Conservation (phyloP, 2,113 vertebrate genomes). For the Paraplagusia blochii region DNA sequence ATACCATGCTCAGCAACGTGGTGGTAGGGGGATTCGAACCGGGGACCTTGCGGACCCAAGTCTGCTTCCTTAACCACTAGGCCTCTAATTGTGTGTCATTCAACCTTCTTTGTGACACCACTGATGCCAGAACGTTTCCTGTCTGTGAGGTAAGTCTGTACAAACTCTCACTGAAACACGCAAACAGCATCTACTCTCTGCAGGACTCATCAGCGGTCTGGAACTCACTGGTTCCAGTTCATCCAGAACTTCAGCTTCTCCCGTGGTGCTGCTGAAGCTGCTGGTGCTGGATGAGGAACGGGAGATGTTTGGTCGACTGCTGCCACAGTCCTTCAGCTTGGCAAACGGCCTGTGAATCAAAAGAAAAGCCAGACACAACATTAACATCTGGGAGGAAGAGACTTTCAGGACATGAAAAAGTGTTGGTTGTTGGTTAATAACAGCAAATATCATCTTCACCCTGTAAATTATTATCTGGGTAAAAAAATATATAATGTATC, state of each 20-base stretch:
- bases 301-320: conserved; percentile 86
- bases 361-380: not conserved
- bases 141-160: not conserved
- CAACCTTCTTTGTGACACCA: conserved; percentile 1
- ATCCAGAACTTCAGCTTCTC: conserved; percentile 89
- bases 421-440: too few species aligned
- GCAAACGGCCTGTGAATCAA: conserved; percentile 76
- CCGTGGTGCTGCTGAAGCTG: conserved; percentile 95
- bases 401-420: too few species aligned
- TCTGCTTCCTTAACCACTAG: too few species aligned
- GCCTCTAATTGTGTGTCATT: too few species aligned
- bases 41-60: too few species aligned
- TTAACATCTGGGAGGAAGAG: too few species aligned
- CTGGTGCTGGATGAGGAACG: conserved; percentile 96
- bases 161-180: not conserved
- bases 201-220: not conserved
- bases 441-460: too few species aligned
- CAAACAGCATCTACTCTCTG: not conserved
- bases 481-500: too few species aligned
- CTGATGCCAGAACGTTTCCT: conserved; percentile 17
- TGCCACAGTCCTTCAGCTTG: conserved; percentile 88
- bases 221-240: conserved; percentile 86
- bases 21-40: too few species aligned
- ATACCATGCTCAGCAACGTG: too few species aligned
- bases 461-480: too few species aligned